Evolutionary conservation across 2,797 vertebrate genomes (phyloP).

Genomic region (Pterois miles): DNA sequence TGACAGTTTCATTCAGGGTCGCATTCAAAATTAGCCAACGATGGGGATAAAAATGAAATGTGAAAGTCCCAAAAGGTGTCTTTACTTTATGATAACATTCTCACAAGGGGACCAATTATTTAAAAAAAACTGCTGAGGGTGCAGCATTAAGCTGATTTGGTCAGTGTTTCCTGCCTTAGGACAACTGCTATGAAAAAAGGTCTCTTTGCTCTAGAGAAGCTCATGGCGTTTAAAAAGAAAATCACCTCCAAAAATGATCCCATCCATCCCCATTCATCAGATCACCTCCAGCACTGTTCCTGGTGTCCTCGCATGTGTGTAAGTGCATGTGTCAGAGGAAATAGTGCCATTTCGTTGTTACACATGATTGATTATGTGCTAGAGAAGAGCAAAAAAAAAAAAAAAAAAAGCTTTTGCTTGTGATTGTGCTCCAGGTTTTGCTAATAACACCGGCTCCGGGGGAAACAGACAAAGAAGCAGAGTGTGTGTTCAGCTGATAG

Average conservation of each 20-base stretch:
- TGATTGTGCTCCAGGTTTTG: constrained; percentile 24
- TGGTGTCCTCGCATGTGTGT: constrained; percentile 22
- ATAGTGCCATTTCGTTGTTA: constrained; percentile 50
- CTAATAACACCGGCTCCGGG: neutral
- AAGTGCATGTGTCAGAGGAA: constrained; percentile 29
- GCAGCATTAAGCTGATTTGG: constrained; percentile 25
- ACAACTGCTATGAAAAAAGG: constrained; percentile 12
- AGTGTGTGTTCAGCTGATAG: constrained; percentile 27
- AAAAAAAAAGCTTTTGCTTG: too few species aligned
- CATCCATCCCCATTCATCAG: constrained; percentile 31
- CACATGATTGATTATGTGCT: constrained; percentile 59
- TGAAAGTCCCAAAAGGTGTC: constrained; percentile 14
- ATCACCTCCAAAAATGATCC: constrained; percentile 18
- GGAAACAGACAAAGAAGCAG: constrained; percentile 32
- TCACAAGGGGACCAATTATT: constrained; percentile 16
- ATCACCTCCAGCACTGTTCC: constrained; percentile 42
- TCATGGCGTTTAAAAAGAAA: neutral
- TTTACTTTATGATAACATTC: neutral
- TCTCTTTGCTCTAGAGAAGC: constrained; percentile 8
- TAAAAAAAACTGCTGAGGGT: constrained; percentile 47
- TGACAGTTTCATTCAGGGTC: neutral
- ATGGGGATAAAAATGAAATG: neutral
- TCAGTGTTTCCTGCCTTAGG: constrained; percentile 20
- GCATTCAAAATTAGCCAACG: neutral
- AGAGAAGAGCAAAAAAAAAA: constrained; percentile 6